Base-by-base conservation (phyloP, 2,113 vertebrate genomes). In the Aythya baeri region DNA sequence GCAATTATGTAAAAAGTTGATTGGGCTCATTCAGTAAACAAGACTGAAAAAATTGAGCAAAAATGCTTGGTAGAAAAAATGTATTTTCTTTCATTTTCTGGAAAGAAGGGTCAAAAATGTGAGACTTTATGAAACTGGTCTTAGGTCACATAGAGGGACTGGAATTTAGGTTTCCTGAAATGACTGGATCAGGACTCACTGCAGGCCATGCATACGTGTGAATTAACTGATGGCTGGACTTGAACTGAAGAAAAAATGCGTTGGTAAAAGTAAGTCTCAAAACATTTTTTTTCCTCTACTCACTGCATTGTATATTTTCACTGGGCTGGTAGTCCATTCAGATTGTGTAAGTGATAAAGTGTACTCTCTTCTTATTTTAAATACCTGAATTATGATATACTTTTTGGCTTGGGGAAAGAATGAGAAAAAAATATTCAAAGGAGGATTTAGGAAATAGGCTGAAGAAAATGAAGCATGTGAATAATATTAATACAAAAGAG, bases 401-500 rank as follows among this genome's bases (percentile, higher is more conserved):
- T 50, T 58, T 54, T 93, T 73, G 87, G 8, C 17, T 78, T 86
- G 65, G n/a, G 43, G 57, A 83, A 91, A 43, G 49, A 79, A 92
- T 77, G 50, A 86, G 57, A 88, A 78, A 89, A 44, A 95, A 41
- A 44, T 36, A 61, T 94, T 93, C 89, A 87, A 94, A 96, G 34
- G 46, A 93, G 78, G 31, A 79, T 90, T 95, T 94, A 91, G 50
- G 73, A 76, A 88, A 88, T 84, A 88, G 38, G 72, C 86, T 87
- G 77, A 84, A 88, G 57, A 96, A 91, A 93, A 91, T 72, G 43
- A 96, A 95, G n/a, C 54, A 72, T 26, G 16, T 36, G 81, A 93
- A 89, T 96, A 91, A 93, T 92, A 92, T 83, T 89, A 94, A 88
- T 72, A 74, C 74, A 84, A 79, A 90, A 73, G 8, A 43, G 21